Base-by-base conservation (phyloP, 2,113 vertebrate genomes). In the Coptodon rendalli region DNA sequence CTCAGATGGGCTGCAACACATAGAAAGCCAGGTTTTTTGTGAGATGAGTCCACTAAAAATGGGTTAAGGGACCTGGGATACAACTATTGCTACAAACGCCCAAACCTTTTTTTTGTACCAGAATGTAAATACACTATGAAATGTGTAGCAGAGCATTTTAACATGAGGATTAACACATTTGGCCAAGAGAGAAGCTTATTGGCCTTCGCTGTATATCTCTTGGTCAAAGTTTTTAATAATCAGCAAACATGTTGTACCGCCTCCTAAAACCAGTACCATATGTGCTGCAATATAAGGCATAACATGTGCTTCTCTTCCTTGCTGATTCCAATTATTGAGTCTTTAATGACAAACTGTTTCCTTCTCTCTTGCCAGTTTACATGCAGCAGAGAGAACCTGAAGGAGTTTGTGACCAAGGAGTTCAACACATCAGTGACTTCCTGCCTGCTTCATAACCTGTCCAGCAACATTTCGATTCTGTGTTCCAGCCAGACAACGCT, bases 371-470 rank as follows among this genome's bases (percentile, higher is more conserved):
- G 11, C 11, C 89, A 99, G 98, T 98, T 99, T 66, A 95, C 97
- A 92, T 99, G 98, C 94, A 97, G 97, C 94, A 97, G 93, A 45
- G 96, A 96, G 78, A 89, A 91, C 12, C 93, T 99, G 86, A 38
- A 92, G 76, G 96, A 97, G 13, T 99, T 98, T 2, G 95, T 97
- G 1, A 94, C 95, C 29, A 82, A 57, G 0, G 95, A 97, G 92
- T 94, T 95, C 89, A 99, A 99, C 59, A 40, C 97, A 79, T 96
- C 68, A 9, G 93, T 98, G 93, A 97, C 94, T 3, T 91, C 97
- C 79, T 99, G 98, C 87, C 94, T 98, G 86, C 95, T 99, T 36
- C 92, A 95, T 4, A 96, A 97, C 79, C 96, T 98, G 93, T 98
- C 97, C 86, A 31, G 94, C 97, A 86, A 97, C 4, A 95, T 97